phyloP scores from a whole-genome alignment of 2,113 vertebrate species.

The Cyprinodon tularosa region DNA sequence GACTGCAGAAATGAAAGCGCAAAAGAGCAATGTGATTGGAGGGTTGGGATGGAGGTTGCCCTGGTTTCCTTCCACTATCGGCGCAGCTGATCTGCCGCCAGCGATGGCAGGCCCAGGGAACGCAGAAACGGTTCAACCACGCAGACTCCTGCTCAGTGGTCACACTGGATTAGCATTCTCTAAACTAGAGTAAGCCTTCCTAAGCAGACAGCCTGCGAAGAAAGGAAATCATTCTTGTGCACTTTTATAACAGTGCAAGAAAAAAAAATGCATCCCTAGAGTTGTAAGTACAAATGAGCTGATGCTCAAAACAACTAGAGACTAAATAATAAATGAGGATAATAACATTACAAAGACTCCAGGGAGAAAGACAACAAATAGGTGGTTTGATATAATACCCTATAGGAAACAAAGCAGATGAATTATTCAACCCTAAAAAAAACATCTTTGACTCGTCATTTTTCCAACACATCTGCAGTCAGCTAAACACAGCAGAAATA shows the following conservation, averaged over 20 bases:
- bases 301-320: slow-evolving; percentile 17
- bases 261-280: slow-evolving; percentile 22
- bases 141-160: slow-evolving; percentile 66
- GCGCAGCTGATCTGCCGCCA: slow-evolving; percentile 71
- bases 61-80: slow-evolving; percentile 71
- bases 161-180: slow-evolving; percentile 72
- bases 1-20: slow-evolving; percentile 38
- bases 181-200: slow-evolving; percentile 60
- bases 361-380: slow-evolving; percentile 7
- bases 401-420: background rate
- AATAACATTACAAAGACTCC: slow-evolving; percentile 13
- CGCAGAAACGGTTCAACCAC: slow-evolving; percentile 70
- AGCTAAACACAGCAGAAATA: background rate
- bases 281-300: slow-evolving; percentile 35
- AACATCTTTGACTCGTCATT: slow-evolving; percentile 6
- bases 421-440: slow-evolving; percentile 6
- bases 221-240: slow-evolving; percentile 26
- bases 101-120: slow-evolving; percentile 61
- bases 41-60: slow-evolving; percentile 61
- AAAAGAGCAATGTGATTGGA: slow-evolving; percentile 58
- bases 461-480: slow-evolving; percentile 17
- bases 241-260: slow-evolving; percentile 22
- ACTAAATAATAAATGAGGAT: slow-evolving; percentile 47
- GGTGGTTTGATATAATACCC: background rate
- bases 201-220: slow-evolving; percentile 30